Evolutionary conservation across 2,797 vertebrate genomes (phyloP).

Genomic region (Pelochelys cantorii): DNA sequence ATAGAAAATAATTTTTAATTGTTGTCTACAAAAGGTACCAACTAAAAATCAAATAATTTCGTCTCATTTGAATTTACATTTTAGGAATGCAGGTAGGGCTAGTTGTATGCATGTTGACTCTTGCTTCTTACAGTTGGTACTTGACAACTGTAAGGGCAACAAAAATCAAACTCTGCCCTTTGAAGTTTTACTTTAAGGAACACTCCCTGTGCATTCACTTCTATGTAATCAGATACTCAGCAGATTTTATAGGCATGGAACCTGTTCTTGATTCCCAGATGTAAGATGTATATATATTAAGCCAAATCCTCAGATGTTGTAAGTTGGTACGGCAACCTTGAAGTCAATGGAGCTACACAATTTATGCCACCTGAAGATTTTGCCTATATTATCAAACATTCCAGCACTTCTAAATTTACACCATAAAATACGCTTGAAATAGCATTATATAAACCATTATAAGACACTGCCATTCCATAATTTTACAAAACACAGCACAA

Average conservation of each 20-base stretch:
- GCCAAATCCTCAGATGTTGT: background rate
- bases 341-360: background rate
- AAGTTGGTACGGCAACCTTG: background rate
- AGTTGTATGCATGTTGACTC: slow-evolving; percentile 40
- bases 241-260: background rate
- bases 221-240: background rate
- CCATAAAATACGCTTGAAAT: background rate
- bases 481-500: background rate
- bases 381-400: background rate
- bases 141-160: slow-evolving; percentile 25
- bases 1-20: background rate
- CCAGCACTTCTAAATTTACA: background rate
- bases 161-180: background rate
- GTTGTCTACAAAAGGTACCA: background rate
- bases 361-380: background rate
- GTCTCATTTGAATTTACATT: background rate
- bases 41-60: background rate
- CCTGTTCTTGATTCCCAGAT: background rate
- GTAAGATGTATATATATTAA: background rate
- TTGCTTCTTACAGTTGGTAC: slow-evolving; percentile 27
- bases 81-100: background rate
- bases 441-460: background rate
- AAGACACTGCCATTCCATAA: background rate
- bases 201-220: background rate
- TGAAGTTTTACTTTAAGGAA: background rate